These are phyloP conservation scores for Ommatoiulus sabulosus DNA, from an alignment of 2,888 invertebrate genomes.

Conservation along the genomic window DNA sequence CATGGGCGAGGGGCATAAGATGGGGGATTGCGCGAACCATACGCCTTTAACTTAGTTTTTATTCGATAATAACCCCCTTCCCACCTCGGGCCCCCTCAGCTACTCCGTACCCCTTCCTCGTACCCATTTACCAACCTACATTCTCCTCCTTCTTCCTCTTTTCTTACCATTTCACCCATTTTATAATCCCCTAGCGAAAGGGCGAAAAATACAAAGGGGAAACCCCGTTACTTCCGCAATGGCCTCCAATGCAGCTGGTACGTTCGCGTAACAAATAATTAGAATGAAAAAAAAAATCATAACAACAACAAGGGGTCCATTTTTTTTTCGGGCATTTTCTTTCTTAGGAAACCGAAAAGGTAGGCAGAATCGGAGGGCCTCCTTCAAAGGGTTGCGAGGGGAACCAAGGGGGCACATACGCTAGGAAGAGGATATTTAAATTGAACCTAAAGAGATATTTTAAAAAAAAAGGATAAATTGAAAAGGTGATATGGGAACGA, in stretches of 20 bases:
- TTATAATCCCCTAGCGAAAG: not conserved
- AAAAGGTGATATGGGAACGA: not conserved
- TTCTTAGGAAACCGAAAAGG: constrained; percentile 23
- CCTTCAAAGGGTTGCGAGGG: not conserved
- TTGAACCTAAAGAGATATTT: not conserved
- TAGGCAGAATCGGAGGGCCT: not conserved
- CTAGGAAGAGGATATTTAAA: constrained; percentile 43
- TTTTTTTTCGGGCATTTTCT: not conserved
- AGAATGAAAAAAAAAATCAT: constrained; percentile 2
- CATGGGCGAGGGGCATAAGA: not conserved
- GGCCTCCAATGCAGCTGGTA: constrained; percentile 16
- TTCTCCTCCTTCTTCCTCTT: constrained; percentile 30
- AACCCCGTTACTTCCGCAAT: constrained; percentile 39
- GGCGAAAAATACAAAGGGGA: not conserved
- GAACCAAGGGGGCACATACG: not conserved
- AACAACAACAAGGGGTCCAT: constrained; percentile 38
- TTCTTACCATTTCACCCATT: not conserved
- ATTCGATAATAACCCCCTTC: constrained; percentile 17
- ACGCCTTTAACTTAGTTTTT: constrained; percentile 17
- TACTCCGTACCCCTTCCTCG: not conserved
- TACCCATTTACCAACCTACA: constrained; percentile 30
- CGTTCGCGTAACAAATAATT: constrained; percentile 16
- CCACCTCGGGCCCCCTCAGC: not conserved
- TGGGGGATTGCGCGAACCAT: not conserved
- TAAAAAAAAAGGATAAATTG: not conserved